Conservation (phyloP, 2,113 vertebrate species). For the Myocastor coypus region DNA sequence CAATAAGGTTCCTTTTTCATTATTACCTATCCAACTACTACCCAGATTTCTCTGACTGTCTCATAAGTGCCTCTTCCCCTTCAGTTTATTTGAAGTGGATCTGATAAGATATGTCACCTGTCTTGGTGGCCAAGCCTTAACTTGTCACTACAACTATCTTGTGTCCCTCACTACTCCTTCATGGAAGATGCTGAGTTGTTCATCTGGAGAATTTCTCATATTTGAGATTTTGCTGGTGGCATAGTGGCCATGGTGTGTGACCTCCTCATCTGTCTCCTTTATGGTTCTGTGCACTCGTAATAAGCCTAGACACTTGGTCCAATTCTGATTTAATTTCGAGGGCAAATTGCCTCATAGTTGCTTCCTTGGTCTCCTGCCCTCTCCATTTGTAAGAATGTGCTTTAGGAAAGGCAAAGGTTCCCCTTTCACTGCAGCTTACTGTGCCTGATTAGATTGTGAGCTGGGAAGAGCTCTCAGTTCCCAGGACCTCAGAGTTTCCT, state of each 20-base stretch:
- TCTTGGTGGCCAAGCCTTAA: not conserved
- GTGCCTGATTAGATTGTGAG: not conserved
- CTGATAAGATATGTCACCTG: not conserved
- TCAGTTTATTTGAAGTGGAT: not conserved
- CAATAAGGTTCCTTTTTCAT: not conserved
- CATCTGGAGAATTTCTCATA: not conserved
- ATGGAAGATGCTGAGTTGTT: not conserved
- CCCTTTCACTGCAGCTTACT: not conserved
- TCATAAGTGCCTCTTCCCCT: not conserved
- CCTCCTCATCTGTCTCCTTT: not conserved
- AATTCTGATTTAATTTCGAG: not conserved
- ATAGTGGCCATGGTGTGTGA: not conserved
- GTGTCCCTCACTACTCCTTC: not conserved
- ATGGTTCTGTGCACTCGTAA: not conserved
- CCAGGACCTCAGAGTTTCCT: not conserved
- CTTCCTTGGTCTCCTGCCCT: not conserved
- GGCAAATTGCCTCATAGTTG: not conserved
- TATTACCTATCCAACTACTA: not conserved
- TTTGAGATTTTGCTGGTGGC: not conserved
- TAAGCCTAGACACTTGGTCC: not conserved
- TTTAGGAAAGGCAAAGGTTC: not conserved
- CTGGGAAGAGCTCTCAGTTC: too few species aligned
- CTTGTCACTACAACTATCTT: not conserved
- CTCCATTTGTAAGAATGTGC: rapidly evolving
- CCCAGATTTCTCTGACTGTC: not conserved